Evolutionary conservation across 2,113 vertebrate species (phyloP), one percentile per base, ranked within the genome.

Genomic region (Gymnarchus niloticus): DNA sequence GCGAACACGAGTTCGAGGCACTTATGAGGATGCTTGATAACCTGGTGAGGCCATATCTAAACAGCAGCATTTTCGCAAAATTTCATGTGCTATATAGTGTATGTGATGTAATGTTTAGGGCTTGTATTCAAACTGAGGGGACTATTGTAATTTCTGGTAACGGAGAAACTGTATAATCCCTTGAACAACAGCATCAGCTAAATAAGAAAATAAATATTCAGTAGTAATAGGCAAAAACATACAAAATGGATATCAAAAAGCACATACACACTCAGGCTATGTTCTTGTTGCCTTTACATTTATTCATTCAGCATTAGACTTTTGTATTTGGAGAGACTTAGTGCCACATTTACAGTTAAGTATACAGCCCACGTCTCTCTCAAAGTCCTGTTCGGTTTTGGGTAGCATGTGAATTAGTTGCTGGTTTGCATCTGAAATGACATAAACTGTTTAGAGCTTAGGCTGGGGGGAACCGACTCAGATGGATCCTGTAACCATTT

Each of bases 21-120:
- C 95, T 99, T 1, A 98, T 99, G 98, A 95, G 98, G 89, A 98
- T 98, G 95, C 93, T 99, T 90, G 98, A 99, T 92, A 99, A 99
- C 93, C 94, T 99, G 95, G 98, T 99, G 88, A 89, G 97, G 95
- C 87, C 89, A 83, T 17, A 80, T 44, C 10, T n/a, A 49, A 73
- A 41, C 33, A 12, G n/a, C 7, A 33, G 52, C 80, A 52, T 6
- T 25, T 52, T 25, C 28, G 25, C 17, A 90, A 90, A 88, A 17
- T 48, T 46, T 48, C 2, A 9, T 78, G 76, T 48, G 76, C 41
- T 78, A 33, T 78, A 41, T n/a, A n/a, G 23, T 23, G 76, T 21
- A 77, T 88, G 84, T 52, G 0, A 87, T 89, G 81, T 37, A 37
- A 25, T 48, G n/a, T 52, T 25, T 28, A 17, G 76, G 76, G 48